phyloP scores from a whole-genome alignment of 1,140 invertebrate species.

The Dolichoris vasculosae region DNA sequence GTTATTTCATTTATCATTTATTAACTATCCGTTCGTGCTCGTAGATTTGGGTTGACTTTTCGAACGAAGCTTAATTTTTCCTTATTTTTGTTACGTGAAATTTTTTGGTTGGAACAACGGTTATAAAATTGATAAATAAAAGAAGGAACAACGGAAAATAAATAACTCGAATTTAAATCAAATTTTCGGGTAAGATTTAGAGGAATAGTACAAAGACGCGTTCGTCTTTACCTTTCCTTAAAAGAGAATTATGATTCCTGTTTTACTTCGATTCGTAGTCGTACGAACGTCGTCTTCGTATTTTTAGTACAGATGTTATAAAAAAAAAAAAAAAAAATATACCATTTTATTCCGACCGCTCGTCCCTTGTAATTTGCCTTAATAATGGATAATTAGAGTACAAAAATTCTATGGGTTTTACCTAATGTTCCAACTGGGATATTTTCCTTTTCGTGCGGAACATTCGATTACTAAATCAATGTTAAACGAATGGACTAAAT shows the following conservation, averaged over 20 bases:
- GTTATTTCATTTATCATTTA: background rate
- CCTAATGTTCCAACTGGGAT: background rate
- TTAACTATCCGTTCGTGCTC: background rate
- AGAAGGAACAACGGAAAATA: too few relatives aligned
- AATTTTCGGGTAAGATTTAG: too few relatives aligned
- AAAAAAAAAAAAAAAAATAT: too few relatives aligned
- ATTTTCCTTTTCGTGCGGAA: background rate
- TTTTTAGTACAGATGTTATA: constrained; percentile 15
- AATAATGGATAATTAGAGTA: constrained; percentile 27
- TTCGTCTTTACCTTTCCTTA: too few relatives aligned
- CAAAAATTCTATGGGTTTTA: background rate
- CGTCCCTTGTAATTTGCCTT: constrained; percentile 14
- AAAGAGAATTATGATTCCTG: too few relatives aligned
- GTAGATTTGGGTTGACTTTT: background rate
- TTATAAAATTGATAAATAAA: too few relatives aligned
- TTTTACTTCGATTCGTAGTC: too few relatives aligned
- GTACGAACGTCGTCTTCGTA: too few relatives aligned
- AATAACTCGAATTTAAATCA: too few relatives aligned
- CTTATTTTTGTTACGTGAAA: background rate
- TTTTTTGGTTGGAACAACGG: too few relatives aligned
- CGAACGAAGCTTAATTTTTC: background rate
- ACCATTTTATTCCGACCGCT: background rate
- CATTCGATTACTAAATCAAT: constrained; percentile 12
- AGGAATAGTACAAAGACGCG: too few relatives aligned
- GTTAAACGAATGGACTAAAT: constrained; percentile 12